Evolutionary conservation across 2,113 vertebrate genomes (phyloP).

Genomic region (Potamarius usumacintae): DNA sequence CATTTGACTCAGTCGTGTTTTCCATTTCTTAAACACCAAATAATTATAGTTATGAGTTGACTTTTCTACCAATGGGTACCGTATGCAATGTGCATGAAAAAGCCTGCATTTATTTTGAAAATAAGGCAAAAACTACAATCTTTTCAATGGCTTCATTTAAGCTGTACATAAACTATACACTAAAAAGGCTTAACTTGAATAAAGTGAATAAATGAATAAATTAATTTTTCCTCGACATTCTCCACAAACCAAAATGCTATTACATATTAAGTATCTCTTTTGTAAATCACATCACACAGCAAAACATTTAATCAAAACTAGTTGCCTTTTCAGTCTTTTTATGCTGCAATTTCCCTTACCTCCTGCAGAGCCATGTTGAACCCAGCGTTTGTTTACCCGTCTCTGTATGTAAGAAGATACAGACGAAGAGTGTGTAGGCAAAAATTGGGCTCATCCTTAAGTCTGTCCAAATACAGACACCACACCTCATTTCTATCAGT

Average conservation of each 20-base stretch:
- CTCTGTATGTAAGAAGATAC: slow-evolving; percentile 10
- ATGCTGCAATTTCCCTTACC: slow-evolving; percentile 60
- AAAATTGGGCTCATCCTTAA: slow-evolving; percentile 57
- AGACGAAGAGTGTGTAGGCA: slow-evolving; percentile 50
- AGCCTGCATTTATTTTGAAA: background rate
- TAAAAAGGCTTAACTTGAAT: background rate
- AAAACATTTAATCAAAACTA: background rate
- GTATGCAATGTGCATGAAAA: background rate
- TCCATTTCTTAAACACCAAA: background rate
- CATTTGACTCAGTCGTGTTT: background rate
- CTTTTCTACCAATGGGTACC: background rate
- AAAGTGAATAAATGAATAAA: background rate
- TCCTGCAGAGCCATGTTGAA: slow-evolving; percentile 71
- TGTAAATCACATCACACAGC: background rate
- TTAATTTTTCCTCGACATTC: background rate
- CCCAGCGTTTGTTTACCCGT: slow-evolving; percentile 26
- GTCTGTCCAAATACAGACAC: slow-evolving; percentile 60
- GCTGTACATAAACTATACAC: background rate
- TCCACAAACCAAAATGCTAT: background rate
- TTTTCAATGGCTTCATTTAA: background rate
- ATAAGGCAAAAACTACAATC: background rate
- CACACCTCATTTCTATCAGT: slow-evolving; percentile 20
- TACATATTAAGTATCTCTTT: background rate
- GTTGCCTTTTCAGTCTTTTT: background rate
- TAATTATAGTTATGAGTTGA: background rate